These are phyloP conservation scores for Leptinotarsa texana DNA, from an alignment of 1,140 invertebrate species.

Conservation along the genomic window DNA sequence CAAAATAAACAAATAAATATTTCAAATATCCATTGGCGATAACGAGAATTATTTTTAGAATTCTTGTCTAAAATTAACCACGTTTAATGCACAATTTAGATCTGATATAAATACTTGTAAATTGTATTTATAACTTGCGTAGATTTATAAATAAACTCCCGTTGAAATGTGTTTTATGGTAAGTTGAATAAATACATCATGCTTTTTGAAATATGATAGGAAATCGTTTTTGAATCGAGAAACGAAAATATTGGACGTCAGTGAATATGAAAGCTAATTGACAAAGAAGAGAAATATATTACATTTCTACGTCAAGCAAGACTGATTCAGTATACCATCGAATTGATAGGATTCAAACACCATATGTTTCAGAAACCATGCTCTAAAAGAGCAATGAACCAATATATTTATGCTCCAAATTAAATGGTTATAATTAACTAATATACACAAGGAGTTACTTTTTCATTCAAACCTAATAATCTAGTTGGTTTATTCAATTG, in stretches of 20 bases:
- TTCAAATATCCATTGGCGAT: not conserved
- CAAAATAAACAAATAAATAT: conserved; percentile 9
- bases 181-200: not conserved
- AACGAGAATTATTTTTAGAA: not conserved
- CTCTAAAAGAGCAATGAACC: no score
- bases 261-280: not conserved
- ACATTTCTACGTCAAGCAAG: no score
- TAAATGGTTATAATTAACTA: no score
- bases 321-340: no score
- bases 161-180: not conserved
- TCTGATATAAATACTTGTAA: conserved; percentile 4
- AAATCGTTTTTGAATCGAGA: not conserved
- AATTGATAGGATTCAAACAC: no score
- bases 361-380: no score
- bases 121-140: not conserved
- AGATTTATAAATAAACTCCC: not conserved
- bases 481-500: no score
- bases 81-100: conserved; percentile 6
- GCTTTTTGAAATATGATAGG: not conserved
- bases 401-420: no score
- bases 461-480: no score
- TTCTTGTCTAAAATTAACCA: not conserved
- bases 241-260: not conserved
- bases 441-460: no score
- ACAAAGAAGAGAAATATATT: no score